Percentiles rank a stretch among this genome's conserved stretches.
Evolutionary conservation across 2,888 invertebrate genomes (phyloP).

Genomic region (Aleiodes leptofemur): DNA sequence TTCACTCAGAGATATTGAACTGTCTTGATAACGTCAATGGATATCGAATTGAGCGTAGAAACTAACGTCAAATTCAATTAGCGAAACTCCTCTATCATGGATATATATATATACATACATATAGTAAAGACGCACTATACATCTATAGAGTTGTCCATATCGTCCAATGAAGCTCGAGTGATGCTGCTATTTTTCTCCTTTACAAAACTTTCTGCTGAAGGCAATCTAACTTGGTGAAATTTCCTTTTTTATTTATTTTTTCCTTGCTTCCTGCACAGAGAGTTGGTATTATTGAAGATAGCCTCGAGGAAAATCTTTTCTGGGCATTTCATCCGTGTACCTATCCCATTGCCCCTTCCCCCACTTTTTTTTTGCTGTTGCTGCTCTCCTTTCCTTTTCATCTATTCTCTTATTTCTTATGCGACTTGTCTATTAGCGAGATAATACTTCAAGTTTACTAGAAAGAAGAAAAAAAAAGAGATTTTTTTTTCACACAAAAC

Average conservation of each 20-base stretch:
- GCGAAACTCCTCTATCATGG: constrained; percentile 8
- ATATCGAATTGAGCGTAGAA: not conserved
- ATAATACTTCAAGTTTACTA: too few species aligned
- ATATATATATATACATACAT: constrained; percentile 1
- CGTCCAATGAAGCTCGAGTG: constrained; percentile 46
- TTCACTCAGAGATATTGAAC: not conserved
- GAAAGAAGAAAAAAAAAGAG: too few species aligned
- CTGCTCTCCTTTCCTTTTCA: constrained; percentile 1
- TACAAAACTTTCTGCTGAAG: constrained; percentile 51
- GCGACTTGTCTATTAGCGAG: too few species aligned
- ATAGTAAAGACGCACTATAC: constrained; percentile 31
- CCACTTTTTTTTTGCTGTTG: not conserved
- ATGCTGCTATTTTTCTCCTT: constrained; percentile 50
- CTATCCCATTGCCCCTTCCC: too few species aligned
- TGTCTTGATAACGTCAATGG: too few species aligned
- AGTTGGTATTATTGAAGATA: constrained; percentile 50
- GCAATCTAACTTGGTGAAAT: constrained; percentile 56
- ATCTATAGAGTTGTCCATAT: constrained; percentile 1
- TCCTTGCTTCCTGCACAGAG: not conserved
- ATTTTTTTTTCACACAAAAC: not conserved
- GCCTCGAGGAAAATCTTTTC: constrained; percentile 29
- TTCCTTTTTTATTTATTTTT: constrained; percentile 36
- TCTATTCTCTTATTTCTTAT: not conserved
- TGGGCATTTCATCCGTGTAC: constrained; percentile 7
- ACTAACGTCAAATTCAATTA: constrained; percentile 44